Conservation (phyloP, 2,888 invertebrate species). For the Amblyjoppa fuscipennis region DNA sequence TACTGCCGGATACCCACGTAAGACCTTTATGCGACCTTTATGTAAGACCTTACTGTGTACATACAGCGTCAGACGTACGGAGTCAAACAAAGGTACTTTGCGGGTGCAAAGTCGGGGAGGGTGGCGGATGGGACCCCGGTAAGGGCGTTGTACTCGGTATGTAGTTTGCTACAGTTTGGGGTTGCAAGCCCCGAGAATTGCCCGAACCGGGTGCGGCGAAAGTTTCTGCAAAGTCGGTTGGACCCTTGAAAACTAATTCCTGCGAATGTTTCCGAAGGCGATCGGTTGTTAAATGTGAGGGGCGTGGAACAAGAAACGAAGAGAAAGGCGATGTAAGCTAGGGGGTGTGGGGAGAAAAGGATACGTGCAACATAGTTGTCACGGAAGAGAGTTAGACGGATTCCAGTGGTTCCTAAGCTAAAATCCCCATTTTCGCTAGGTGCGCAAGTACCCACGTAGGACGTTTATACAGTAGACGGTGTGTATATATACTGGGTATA, state of each 20-base stretch:
- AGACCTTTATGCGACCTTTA: no score
- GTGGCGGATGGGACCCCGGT: background rate
- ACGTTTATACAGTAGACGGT: no score
- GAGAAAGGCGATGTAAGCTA: constrained; percentile 4
- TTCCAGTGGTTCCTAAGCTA: background rate
- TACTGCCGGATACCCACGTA: background rate
- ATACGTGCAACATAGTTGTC: background rate
- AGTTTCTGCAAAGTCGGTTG: constrained; percentile 47
- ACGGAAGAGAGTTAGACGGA: background rate
- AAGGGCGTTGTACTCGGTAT: background rate
- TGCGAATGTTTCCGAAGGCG: constrained; percentile 47
- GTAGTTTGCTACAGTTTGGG: background rate
- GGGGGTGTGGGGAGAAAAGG: background rate
- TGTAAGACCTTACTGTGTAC: background rate
- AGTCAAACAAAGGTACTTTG: constrained; percentile 12
- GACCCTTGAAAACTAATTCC: constrained; percentile 55
- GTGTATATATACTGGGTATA: background rate
- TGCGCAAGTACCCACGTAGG: constrained; percentile 5
- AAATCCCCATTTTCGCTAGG: constrained; percentile 52
- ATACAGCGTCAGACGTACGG: background rate
- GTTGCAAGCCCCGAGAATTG: constrained; percentile 8
- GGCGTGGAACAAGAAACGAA: constrained; percentile 1
- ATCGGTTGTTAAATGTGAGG: constrained; percentile 17
- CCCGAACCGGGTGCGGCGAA: constrained; percentile 20
- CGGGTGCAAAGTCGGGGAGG: background rate